Base-by-base conservation (phyloP, 1,140 invertebrate species). In the Atta colombica region DNA sequence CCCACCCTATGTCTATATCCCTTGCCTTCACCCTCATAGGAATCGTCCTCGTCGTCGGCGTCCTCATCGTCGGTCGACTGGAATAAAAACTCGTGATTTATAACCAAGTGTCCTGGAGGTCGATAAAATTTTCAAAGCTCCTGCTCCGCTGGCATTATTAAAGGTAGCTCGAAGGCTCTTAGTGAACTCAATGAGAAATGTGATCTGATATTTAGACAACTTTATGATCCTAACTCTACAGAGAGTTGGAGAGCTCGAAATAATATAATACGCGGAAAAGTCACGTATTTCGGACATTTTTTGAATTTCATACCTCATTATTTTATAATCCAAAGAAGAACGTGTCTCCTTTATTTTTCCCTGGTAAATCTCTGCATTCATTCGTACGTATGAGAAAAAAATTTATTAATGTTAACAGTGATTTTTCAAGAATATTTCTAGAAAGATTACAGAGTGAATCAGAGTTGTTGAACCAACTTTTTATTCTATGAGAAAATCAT, bases 61-160 rank as follows among this genome's bases (percentile, higher is more conserved):
- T 80, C 65, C 66, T 39, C 25, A 39, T 61, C 81, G 60, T 87
- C 80, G 69, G 61, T 53, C 63, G 69, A 66, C 89, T 92, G 63
- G 75, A 92, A 92, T 90, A 93, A 92, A 92, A 91, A 92, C 85
- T 88, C 77, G 85, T 91, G 88, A 93, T 92, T 92, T 91, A 92
- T 92, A 77, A 78, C 58, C 63, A 55, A 65, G 31, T 74, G 72
- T 90, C 71, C 61, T 31, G 72, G 5, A 61, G 60, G 58, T 85
- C 90, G 85, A 87, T 92, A 87, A 92, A 93, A 91, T 92, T 92
- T 85, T 75, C 61, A 53, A 87, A 74, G 85, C 61, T 65, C 7
- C 85, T 18, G 58, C 35, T 49, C 68, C 68, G 66, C 28, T 53
- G 80, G 60, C 80, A 35, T 84, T 84, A 84, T 84, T 63, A 84